These are phyloP conservation scores for Hemaris fuciformis DNA, from an alignment of 2,888 invertebrate species.

Conservation along the genomic window DNA sequence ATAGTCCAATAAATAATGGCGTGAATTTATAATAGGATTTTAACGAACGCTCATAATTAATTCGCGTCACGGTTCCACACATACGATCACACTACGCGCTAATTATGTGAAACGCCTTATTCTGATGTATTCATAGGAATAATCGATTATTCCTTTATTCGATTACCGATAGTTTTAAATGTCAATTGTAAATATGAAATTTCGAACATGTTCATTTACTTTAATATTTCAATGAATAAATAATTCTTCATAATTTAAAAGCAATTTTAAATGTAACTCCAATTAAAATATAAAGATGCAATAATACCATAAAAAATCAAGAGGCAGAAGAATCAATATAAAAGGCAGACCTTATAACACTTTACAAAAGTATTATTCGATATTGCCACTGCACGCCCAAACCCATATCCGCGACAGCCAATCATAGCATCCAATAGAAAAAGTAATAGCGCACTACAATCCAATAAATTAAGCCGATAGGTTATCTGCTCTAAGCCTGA, in stretches of 20 bases:
- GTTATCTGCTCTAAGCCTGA: background rate
- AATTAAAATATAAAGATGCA: too few species aligned
- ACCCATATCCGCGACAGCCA: background rate
- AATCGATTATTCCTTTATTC: background rate
- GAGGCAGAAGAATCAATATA: too few species aligned
- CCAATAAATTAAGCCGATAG: slow-evolving; percentile 19
- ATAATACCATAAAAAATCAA: too few species aligned
- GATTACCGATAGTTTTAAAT: background rate
- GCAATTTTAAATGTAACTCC: too few species aligned
- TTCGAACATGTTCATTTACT: too few species aligned
- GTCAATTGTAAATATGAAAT: background rate
- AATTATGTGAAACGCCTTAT: slow-evolving; percentile 8
- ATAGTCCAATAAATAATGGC: slow-evolving; percentile 18
- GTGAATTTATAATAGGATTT: slow-evolving; percentile 7
- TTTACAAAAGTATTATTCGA: background rate
- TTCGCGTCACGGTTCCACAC: slow-evolving; percentile 6
- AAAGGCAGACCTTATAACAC: too few species aligned
- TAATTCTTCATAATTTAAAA: too few species aligned
- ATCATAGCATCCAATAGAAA: background rate
- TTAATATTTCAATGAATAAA: too few species aligned
- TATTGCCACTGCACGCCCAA: background rate
- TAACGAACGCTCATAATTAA: slow-evolving; percentile 1
- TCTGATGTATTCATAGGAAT: background rate
- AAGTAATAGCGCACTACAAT: slow-evolving; percentile 9
- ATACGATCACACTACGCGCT: background rate